A percentile compares a stretch with the other conserved stretches of the same genome.
Conservation (phyloP, 1,140 invertebrate genomes). For the Caenorhabditis inopinata region DNA sequence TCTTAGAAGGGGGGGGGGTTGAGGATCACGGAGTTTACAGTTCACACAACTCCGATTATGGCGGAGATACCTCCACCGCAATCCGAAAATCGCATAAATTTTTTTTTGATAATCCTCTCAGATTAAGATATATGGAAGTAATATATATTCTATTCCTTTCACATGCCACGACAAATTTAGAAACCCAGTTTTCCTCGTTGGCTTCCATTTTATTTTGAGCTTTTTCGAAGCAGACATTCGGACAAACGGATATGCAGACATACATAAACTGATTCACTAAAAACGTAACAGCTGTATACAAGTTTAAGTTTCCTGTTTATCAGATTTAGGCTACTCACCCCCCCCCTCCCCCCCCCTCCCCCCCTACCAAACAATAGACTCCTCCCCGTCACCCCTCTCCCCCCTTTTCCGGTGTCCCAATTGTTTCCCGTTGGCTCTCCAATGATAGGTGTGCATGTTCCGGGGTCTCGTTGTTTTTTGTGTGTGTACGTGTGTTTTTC, state of each 20-base stretch:
- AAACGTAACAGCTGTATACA: too few species aligned
- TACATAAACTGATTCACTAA: too few species aligned
- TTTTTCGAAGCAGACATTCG: too few species aligned
- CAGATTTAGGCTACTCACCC: not conserved
- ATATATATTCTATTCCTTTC: not conserved
- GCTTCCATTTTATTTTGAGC: too few species aligned
- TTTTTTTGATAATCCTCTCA: not conserved
- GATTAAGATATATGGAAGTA: not conserved
- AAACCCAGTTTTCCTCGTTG: too few species aligned
- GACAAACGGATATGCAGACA: too few species aligned
- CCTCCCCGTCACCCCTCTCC: not conserved
- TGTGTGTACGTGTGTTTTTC: not conserved
- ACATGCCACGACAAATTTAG: not conserved
- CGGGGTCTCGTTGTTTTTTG: not conserved
- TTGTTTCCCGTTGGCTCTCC: constrained; percentile 30
- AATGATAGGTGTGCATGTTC: constrained; percentile 29
- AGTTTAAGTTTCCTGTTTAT: constrained; percentile 7
- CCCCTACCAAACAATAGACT: not conserved
- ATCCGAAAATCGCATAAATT: not conserved
- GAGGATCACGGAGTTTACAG: too few species aligned
- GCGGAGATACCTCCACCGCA: too few species aligned
- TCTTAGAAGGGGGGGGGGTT: too few species aligned
- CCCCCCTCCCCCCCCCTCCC: not conserved
- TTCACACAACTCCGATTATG: too few species aligned
- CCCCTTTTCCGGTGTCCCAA: constrained; percentile 13